These are phyloP conservation scores for Phalera bucephala DNA, from an alignment of 2,888 invertebrate species.

Conservation along the genomic window DNA sequence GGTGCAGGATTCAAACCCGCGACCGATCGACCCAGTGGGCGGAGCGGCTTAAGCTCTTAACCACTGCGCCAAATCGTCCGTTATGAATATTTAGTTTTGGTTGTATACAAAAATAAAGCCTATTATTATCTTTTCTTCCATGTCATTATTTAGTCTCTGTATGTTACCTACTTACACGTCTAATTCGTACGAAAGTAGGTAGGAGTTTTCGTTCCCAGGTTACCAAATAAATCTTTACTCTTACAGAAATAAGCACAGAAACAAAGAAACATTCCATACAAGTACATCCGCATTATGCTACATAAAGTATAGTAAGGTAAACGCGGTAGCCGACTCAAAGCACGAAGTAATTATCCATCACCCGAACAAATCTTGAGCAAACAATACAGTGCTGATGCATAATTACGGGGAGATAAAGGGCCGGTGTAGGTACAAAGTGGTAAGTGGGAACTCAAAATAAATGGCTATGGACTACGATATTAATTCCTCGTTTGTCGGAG, in stretches of 20 bases:
- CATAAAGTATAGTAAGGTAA: constrained; percentile 26
- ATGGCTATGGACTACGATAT: constrained; percentile 63
- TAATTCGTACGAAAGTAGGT: too few species aligned
- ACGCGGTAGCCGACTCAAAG: constrained; percentile 33
- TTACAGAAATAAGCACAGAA: neutral
- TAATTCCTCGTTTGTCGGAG: constrained; percentile 74
- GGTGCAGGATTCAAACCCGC: too few species aligned
- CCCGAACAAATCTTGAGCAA: constrained; percentile 57
- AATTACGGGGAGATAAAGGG: constrained; percentile 60
- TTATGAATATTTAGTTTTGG: too few species aligned
- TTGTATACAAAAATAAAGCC: too few species aligned
- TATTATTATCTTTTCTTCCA: too few species aligned
- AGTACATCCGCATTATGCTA: constrained; percentile 32
- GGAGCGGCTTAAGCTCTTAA: too few species aligned
- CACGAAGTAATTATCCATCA: constrained; percentile 49
- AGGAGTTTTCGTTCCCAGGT: too few species aligned
- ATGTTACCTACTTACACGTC: too few species aligned
- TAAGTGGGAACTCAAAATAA: constrained; percentile 62
- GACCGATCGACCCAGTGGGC: too few species aligned
- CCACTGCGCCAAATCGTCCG: too few species aligned
- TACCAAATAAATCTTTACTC: too few species aligned
- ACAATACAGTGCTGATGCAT: constrained; percentile 67
- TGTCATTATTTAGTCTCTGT: too few species aligned
- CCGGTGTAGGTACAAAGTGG: constrained; percentile 61
- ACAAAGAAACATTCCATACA: constrained; percentile 11